phyloP scores from a whole-genome alignment of 2,888 invertebrate genomes.

The Mythimna ferrago region DNA sequence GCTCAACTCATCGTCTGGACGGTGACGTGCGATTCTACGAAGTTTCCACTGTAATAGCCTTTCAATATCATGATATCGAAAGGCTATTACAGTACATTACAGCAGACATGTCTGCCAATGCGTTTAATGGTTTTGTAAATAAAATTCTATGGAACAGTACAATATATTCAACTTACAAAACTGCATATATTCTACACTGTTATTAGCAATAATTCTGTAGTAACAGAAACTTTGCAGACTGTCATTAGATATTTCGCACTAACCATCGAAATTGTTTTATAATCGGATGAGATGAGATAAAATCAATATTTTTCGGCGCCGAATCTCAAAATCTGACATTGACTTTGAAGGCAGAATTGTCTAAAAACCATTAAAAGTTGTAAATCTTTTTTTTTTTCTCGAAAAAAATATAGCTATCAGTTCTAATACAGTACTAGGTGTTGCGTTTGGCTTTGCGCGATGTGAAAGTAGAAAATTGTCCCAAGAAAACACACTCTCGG shows the following conservation, averaged over 20 bases:
- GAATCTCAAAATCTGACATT: not conserved
- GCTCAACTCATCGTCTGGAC: slow-evolving; percentile 50
- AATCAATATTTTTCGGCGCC: not conserved
- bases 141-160: slow-evolving; percentile 16
- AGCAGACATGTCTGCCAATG: slow-evolving; percentile 8
- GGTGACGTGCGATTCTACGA: slow-evolving; percentile 48
- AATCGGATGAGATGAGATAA: not conserved
- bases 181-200: slow-evolving; percentile 2
- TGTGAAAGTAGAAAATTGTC: no score
- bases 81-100: no score
- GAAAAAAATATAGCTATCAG: not conserved
- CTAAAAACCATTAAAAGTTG: not conserved
- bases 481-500: no score
- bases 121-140: slow-evolving; percentile 35
- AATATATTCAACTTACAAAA: slow-evolving; percentile 8
- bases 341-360: not conserved
- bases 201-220: slow-evolving; percentile 11
- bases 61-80: slow-evolving; percentile 22
- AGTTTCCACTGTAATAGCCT: slow-evolving; percentile 35
- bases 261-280: not conserved
- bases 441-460: no score
- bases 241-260: slow-evolving; percentile 12
- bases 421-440: not conserved
- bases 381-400: not conserved
- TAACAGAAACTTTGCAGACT: slow-evolving; percentile 19